Evolutionary conservation across 2,888 invertebrate genomes (phyloP).

Genomic region (Drosophila silvestris): DNA sequence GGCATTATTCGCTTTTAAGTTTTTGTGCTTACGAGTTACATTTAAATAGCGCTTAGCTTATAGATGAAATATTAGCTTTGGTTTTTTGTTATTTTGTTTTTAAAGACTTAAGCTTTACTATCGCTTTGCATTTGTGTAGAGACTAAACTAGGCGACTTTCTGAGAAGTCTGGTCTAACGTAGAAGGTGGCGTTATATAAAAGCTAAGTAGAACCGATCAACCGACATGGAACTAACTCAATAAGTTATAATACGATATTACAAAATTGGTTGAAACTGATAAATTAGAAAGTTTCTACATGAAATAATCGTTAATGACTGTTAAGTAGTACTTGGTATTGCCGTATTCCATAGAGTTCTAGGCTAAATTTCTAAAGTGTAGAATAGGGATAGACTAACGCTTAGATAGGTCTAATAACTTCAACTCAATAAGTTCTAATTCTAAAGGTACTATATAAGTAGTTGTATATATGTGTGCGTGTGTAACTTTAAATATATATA

Average conservation of each 20-base stretch:
- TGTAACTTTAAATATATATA: neutral
- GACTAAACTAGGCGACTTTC: slow-evolving; percentile 57
- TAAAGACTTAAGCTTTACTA: slow-evolving; percentile 23
- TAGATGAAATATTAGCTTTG: slow-evolving; percentile 45
- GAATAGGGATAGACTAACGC: slow-evolving; percentile 55
- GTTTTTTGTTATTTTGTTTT: slow-evolving; percentile 4
- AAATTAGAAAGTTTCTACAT: slow-evolving; percentile 15
- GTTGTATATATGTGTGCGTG: slow-evolving; percentile 17
- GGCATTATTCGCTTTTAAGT: slow-evolving; percentile 15
- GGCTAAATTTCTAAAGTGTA: slow-evolving; percentile 48
- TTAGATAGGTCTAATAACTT: slow-evolving; percentile 49
- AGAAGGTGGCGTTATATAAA: slow-evolving; percentile 28
- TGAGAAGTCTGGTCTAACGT: slow-evolving; percentile 31
- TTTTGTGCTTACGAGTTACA: slow-evolving; percentile 28
- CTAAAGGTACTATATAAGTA: slow-evolving; percentile 55
- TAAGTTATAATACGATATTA: slow-evolving; percentile 3
- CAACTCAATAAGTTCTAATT: slow-evolving; percentile 47
- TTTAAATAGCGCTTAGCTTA: slow-evolving; percentile 51
- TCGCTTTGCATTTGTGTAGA: slow-evolving; percentile 48
- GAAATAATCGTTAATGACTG: slow-evolving; percentile 1
- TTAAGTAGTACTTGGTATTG: slow-evolving; percentile 21
- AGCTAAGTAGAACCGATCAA: slow-evolving; percentile 40
- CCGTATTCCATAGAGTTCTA: slow-evolving; percentile 38
- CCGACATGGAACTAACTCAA: slow-evolving; percentile 17
- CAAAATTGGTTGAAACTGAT: slow-evolving; percentile 1